Percentiles rank a stretch among this genome's conserved stretches.
These are phyloP conservation scores for Drosophila seguyi DNA, from an alignment of 1,140 invertebrate genomes.

Conservation along the genomic window DNA sequence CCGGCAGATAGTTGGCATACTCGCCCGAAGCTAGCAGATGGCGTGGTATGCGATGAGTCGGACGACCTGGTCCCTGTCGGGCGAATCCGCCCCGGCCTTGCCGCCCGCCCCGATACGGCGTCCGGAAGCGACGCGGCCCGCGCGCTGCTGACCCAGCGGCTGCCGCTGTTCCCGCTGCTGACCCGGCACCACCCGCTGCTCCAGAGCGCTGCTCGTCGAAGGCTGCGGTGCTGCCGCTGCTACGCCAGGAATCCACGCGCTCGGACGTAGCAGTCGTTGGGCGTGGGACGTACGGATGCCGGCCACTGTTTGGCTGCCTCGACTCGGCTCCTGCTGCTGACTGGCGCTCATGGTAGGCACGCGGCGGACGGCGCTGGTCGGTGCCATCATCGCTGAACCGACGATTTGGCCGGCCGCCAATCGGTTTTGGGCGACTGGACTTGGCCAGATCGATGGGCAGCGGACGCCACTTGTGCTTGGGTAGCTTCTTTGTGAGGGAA, in stretches of 20 bases:
- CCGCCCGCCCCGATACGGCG: conserved; percentile 80
- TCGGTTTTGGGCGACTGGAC: conserved; percentile 82
- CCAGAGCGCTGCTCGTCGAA: conserved; percentile 63
- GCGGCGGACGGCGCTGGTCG: conserved; percentile 68
- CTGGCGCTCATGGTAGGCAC: conserved; percentile 60
- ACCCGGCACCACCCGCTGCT: conserved; percentile 51
- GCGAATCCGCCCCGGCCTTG: conserved; percentile 81
- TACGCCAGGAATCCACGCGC: conserved; percentile 85
- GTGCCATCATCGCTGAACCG: conserved; percentile 61
- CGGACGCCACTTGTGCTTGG: conserved; percentile 92
- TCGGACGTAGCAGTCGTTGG: conserved; percentile 68
- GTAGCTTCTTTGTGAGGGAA: conserved; percentile 86
- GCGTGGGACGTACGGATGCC: conserved; percentile 67
- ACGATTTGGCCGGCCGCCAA: conserved; percentile 71
- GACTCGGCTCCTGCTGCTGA: conserved; percentile 36
- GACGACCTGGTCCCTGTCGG: conserved; percentile 84
- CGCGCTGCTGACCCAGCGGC: conserved; percentile 47
- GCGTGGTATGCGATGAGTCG: conserved; percentile 84
- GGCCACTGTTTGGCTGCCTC: conserved; percentile 51
- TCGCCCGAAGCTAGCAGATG: conserved; percentile 84
- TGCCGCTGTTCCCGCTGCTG: conserved; percentile 37
- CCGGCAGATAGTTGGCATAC: conserved; percentile 75
- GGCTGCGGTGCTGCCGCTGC: conserved; percentile 76
- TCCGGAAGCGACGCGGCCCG: conserved; percentile 76
- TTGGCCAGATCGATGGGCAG: conserved; percentile 90